These are phyloP conservation scores for Andrena bicolor DNA, from an alignment of 2,888 invertebrate species.

Conservation along the genomic window DNA sequence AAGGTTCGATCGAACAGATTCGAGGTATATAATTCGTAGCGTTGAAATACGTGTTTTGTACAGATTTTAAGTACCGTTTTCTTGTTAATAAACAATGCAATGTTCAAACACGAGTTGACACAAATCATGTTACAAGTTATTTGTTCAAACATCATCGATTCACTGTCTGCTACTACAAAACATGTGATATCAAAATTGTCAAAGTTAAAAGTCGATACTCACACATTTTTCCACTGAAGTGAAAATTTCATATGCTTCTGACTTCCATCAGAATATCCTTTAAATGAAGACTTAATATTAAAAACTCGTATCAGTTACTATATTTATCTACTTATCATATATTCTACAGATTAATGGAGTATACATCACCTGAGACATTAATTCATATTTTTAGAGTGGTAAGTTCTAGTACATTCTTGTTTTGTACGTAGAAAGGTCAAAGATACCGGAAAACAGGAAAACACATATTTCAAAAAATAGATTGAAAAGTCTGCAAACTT, in stretches of 20 bases:
- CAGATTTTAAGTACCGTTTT: slow-evolving; percentile 50
- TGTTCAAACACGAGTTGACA: slow-evolving; percentile 21
- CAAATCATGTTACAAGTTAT: slow-evolving; percentile 13
- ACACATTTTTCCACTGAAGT: no score
- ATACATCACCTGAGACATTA: background rate
- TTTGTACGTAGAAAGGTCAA: no score
- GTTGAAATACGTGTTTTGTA: slow-evolving; percentile 56
- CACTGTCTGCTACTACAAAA: background rate
- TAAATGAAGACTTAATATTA: no score
- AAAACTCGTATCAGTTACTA: no score
- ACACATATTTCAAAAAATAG: background rate
- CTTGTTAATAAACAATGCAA: slow-evolving; percentile 45
- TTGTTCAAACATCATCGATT: background rate
- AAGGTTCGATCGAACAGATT: slow-evolving; percentile 30
- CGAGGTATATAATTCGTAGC: slow-evolving; percentile 32
- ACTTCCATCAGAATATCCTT: no score
- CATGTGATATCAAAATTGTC: background rate
- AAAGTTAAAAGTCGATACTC: background rate
- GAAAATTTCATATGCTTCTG: no score
- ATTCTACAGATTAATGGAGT: background rate
- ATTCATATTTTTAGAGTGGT: background rate
- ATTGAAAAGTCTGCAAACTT: background rate
- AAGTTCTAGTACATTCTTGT: no score
- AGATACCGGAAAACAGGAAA: no score
- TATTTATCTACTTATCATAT: background rate